Evolutionary conservation across 2,888 invertebrate genomes (phyloP).

Genomic region (Eilema sororculum): DNA sequence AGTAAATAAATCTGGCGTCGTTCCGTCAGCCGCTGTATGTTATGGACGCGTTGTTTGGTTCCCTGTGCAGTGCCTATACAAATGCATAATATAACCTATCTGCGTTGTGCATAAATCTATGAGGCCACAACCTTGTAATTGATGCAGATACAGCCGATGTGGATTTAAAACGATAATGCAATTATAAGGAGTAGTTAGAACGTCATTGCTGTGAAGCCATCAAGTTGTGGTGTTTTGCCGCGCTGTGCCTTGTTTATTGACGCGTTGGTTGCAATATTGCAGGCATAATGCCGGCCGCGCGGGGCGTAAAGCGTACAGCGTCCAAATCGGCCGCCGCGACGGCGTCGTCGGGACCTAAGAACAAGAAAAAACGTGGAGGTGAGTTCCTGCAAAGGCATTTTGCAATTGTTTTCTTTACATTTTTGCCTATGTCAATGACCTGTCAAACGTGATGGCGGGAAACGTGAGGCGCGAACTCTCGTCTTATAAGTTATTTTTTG

Average conservation of each 20-base stretch:
- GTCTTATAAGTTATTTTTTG: slow-evolving; percentile 46
- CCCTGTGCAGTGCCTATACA: slow-evolving; percentile 80
- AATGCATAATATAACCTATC: slow-evolving; percentile 86
- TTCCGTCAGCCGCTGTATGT: slow-evolving; percentile 57
- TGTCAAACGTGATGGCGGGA: slow-evolving; percentile 86
- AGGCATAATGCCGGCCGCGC: slow-evolving; percentile 85
- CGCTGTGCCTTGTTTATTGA: slow-evolving; percentile 79
- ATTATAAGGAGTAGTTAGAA: slow-evolving; percentile 76
- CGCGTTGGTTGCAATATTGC: slow-evolving; percentile 83
- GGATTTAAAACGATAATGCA: slow-evolving; percentile 72
- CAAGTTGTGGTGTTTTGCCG: slow-evolving; percentile 71
- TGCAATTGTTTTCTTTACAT: slow-evolving; percentile 83
- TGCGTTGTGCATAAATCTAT: slow-evolving; percentile 80
- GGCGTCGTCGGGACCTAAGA: slow-evolving; percentile 75
- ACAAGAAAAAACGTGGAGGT: slow-evolving; percentile 85
- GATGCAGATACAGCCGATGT: slow-evolving; percentile 73
- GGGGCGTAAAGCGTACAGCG: slow-evolving; percentile 83
- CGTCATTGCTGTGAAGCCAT: slow-evolving; percentile 75
- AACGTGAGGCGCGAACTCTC: slow-evolving; percentile 64
- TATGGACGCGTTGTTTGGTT: slow-evolving; percentile 79
- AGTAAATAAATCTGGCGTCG: slow-evolving; percentile 64
- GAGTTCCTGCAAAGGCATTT: slow-evolving; percentile 61
- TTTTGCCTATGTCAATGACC: slow-evolving; percentile 83
- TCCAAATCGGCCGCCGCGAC: slow-evolving; percentile 75
- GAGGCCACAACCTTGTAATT: slow-evolving; percentile 79